Evolutionary conservation across 2,113 vertebrate species (phyloP).

Genomic region (Poeciliopsis turrubarensis): DNA sequence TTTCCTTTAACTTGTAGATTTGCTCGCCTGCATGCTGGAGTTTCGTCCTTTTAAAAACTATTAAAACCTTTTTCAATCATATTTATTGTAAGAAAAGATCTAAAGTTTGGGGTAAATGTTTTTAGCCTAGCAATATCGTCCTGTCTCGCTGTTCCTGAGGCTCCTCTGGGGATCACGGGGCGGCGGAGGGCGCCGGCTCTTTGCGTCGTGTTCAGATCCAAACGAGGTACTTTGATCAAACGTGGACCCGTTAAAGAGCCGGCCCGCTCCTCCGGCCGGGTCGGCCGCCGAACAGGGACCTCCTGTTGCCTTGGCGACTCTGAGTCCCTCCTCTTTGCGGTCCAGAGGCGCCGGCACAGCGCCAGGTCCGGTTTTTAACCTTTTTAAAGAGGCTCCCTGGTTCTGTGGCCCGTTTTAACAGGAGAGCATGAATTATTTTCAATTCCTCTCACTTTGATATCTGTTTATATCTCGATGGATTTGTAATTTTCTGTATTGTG

Average conservation of each 20-base stretch:
- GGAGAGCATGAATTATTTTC: conserved; percentile 79
- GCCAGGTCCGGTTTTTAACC: conserved; percentile 62
- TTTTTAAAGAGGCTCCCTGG: conserved; percentile 66
- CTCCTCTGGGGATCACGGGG: conserved; percentile 67
- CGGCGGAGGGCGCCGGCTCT: conserved; percentile 46
- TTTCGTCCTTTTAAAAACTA: conserved; percentile 78
- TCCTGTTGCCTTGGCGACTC: conserved; percentile 58
- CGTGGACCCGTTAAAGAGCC: conserved; percentile 61
- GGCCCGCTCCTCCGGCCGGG: conserved; percentile 14
- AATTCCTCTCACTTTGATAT: conserved; percentile 82
- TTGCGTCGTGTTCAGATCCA: conserved; percentile 67
- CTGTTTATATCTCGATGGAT: conserved; percentile 75
- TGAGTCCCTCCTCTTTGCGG: conserved; percentile 32
- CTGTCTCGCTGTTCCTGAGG: conserved; percentile 69
- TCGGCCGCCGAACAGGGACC: not conserved
- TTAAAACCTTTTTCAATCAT: conserved; percentile 74
- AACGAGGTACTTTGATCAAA: conserved; percentile 85
- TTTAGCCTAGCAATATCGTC: conserved; percentile 81
- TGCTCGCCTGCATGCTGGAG: conserved; percentile 89
- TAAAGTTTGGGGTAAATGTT: conserved; percentile 67
- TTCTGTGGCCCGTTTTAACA: conserved; percentile 73
- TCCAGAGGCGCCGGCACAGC: too few relatives aligned
- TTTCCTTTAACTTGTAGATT: conserved; percentile 69
- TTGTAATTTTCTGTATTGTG: conserved; percentile 83
- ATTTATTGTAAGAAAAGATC: conserved; percentile 71